Percentiles rank a stretch among this genome's conserved stretches.
These are phyloP conservation scores for Plebejus argus DNA, from an alignment of 2,888 invertebrate species.

Conservation along the genomic window DNA sequence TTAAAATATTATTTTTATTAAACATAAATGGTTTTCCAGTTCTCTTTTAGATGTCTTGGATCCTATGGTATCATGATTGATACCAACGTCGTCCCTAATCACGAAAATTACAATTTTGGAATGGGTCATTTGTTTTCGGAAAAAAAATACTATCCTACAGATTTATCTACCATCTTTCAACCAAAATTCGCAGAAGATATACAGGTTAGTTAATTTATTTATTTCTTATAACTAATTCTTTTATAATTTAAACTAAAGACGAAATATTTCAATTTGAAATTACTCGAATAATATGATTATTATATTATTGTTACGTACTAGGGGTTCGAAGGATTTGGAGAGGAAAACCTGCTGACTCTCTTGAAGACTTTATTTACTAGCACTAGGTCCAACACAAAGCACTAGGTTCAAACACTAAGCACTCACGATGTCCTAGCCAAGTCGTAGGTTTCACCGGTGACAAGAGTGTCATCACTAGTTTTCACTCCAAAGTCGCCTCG, in stretches of 20 bases:
- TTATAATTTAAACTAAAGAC: neutral
- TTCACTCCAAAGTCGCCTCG: no score
- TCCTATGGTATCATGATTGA: slow-evolving; percentile 42
- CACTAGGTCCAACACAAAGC: no score
- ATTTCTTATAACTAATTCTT: neutral
- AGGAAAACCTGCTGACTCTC: no score
- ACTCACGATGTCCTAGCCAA: no score
- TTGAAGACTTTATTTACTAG: no score
- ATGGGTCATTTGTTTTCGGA: slow-evolving; percentile 44
- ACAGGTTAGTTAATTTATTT: neutral
- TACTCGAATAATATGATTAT: no score
- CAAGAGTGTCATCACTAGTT: no score
- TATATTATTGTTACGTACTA: no score
- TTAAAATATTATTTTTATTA: neutral
- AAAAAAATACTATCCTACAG: slow-evolving; percentile 42
- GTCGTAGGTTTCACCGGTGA: no score
- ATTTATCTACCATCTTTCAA: slow-evolving; percentile 34
- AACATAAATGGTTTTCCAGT: slow-evolving; percentile 35
- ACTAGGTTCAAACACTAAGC: no score
- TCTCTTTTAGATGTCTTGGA: slow-evolving; percentile 38
- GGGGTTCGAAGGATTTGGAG: no score
- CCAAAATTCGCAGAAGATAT: slow-evolving; percentile 36
- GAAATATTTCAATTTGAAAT: neutral
- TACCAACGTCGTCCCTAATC: slow-evolving; percentile 46
- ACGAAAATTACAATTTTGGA: slow-evolving; percentile 49